Evolutionary conservation across 2,888 invertebrate species (phyloP), one percentile per base, ranked within the genome.

Genomic region (Spodoptera exigua): DNA sequence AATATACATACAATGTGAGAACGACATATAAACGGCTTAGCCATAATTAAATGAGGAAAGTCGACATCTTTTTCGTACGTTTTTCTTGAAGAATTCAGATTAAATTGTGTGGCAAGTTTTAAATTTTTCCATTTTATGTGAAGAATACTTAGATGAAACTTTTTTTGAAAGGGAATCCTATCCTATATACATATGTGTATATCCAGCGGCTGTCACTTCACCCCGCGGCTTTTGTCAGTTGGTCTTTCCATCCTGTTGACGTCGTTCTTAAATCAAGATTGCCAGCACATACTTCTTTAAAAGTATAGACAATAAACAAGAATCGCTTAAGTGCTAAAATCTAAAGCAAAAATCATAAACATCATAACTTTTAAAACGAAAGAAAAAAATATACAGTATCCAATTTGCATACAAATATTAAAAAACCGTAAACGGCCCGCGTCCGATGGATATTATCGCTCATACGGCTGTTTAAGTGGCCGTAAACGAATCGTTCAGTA

Each of bases 341-440:
- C 34, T 10, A 11, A 13, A 27, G 13, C 35, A 39, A 61, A 14
- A 61, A 32, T 14, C 2, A 4, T 3, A 13, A 60, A 51, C 17
- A 41, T 35, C 49, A 34, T 40, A 52, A n/a, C 41, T 41, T 34
- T 45, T 17, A 21, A 45, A 47, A 51, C 34, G 14, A 17, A 34
- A 14, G 61, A 53, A 43, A 61, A 45, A 4, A 27, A 34, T 45
- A 12, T 18, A 3, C 27, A 17, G 12, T 9, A 66, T 34, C 21
- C 47, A 70, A 47, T 52, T 70, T 40, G 70, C 47, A 52, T 63
- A 47, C 43, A 70, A 66, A 66, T 70, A 56, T 52, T 11, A 44
- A 13, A n/a, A 21, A 32, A 4, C 40, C 9, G 10, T 48, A 37
- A 61, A 53, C 44, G 67, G 44, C 47, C 47, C 47, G 61, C 14